Evolutionary conservation across 2,888 invertebrate genomes (phyloP), one percentile per base, ranked within the genome.

Genomic region (Nebria brevicollis): DNA sequence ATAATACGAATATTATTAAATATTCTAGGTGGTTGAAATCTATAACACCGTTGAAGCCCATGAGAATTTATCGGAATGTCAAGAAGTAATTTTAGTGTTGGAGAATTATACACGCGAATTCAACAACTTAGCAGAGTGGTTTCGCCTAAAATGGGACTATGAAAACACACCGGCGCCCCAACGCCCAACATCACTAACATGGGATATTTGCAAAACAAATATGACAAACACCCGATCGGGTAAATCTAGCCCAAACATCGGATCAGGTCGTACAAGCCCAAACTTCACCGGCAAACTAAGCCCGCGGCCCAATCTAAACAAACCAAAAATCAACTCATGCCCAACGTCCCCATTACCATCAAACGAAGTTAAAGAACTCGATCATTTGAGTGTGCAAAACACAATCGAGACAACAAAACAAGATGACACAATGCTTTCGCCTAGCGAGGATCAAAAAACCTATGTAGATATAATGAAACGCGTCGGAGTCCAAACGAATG

Each of bases 101-200:
- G 97, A 98, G 88, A 97, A 97, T 88, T 98, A 97, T 88, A 95
- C 96, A 10, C 93, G 96, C 13, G 98, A 99, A 89, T 99, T 99
- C 87, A 95, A 95, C 87, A 96, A 97, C 25, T 90, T 99, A 54
- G 96, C 97, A 78, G 97, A 98, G 87, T 97, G 98, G 94, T 95
- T 98, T 86, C 94, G 95, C 85, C 91, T 98, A 6, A 97, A 98
- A 89, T 96, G 96, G 94, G 96, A 96, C 83, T 98, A 96, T 87
- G 98, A 98, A 87, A 95, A 95, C 84, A 96, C 97, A 1, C 94
- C 96, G 5, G 93, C 93, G 41, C 94, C 95, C 0, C 93, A 97
- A 86, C 91, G 97, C 85, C 97, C 97, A 0, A 95, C 95, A 72
- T 97, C 98, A 20, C 90, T 98, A 77, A 95, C 98, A 0, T 98